Evolutionary conservation across 2,113 vertebrate genomes (phyloP).

Genomic region (Oostethus manadensis): DNA sequence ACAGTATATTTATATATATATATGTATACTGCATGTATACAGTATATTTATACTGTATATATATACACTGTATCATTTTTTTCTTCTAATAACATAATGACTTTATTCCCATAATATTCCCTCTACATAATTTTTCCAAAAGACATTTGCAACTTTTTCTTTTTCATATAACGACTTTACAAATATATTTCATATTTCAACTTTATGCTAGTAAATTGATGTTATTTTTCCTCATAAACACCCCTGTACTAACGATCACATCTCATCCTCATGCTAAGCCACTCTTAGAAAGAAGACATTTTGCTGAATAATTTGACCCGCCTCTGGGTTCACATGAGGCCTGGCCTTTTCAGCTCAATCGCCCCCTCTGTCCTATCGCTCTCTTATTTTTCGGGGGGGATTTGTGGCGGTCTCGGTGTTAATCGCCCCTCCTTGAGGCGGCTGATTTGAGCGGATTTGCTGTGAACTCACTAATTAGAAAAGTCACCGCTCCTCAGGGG

Average conservation of each 20-base stretch:
- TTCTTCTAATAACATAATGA: too few relatives aligned
- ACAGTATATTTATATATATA: too few relatives aligned
- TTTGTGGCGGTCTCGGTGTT: slow-evolving; percentile 40
- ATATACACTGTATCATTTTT: too few relatives aligned
- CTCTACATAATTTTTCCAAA: too few relatives aligned
- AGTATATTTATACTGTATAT: too few relatives aligned
- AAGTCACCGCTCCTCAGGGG: slow-evolving; percentile 46
- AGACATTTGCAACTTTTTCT: too few relatives aligned
- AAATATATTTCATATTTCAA: too few relatives aligned
- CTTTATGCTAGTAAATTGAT: too few relatives aligned
- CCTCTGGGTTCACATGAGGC: slow-evolving; percentile 1
- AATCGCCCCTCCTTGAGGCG: slow-evolving; percentile 50
- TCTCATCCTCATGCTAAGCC: not conserved
- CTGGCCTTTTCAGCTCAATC: not conserved
- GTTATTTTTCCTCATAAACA: too few relatives aligned
- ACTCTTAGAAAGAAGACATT: slow-evolving; percentile 4
- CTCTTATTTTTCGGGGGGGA: slow-evolving; percentile 2
- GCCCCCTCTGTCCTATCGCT: slow-evolving; percentile 2
- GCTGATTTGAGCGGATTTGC: slow-evolving; percentile 48
- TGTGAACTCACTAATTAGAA: slow-evolving; percentile 63
- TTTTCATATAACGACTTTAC: too few relatives aligned
- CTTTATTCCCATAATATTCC: too few relatives aligned
- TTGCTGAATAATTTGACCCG: not conserved
- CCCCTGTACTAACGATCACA: not conserved
- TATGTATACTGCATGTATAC: too few relatives aligned